Percentiles rank a stretch among this genome's conserved stretches.
phyloP scores from a whole-genome alignment of 1,140 invertebrate genomes.

The Drosophila ficusphila region DNA sequence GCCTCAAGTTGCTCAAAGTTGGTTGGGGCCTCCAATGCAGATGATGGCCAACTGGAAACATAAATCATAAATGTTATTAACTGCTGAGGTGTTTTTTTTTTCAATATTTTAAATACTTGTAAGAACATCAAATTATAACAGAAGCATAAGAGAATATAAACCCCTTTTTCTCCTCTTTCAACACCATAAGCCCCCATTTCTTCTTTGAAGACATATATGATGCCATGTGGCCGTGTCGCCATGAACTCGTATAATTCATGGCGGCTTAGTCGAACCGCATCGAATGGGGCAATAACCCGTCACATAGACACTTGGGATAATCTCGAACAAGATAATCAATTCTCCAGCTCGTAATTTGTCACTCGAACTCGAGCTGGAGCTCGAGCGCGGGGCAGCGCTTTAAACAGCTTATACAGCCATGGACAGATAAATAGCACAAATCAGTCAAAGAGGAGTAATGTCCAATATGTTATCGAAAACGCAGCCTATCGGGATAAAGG shows the following conservation, averaged over 20 bases:
- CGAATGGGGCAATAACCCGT: constrained; percentile 47
- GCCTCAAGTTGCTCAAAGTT: constrained; percentile 8
- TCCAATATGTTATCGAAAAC: too few relatives aligned
- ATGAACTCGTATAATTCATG: constrained; percentile 44
- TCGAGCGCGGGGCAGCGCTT: constrained; percentile 24
- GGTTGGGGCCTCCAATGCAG: neutral
- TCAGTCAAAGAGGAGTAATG: too few relatives aligned
- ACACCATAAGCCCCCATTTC: neutral
- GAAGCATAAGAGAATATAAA: too few relatives aligned
- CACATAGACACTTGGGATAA: constrained; percentile 47
- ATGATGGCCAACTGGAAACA: neutral
- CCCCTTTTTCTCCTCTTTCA: neutral
- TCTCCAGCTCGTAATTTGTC: constrained; percentile 52
- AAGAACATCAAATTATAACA: too few relatives aligned
- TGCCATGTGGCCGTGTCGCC: constrained; percentile 12
- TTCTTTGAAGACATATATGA: neutral
- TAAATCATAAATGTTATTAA: neutral
- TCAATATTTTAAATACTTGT: too few relatives aligned
- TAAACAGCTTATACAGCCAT: constrained; percentile 61
- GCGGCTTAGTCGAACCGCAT: constrained; percentile 42
- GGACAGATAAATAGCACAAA: too few relatives aligned
- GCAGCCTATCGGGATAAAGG: too few relatives aligned
- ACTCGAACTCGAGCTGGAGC: constrained; percentile 11
- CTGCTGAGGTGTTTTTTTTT: too few relatives aligned
- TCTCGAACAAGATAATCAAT: constrained; percentile 54